Conservation (phyloP, 2,113 vertebrate species). For the Eudyptes chrysolophus region DNA sequence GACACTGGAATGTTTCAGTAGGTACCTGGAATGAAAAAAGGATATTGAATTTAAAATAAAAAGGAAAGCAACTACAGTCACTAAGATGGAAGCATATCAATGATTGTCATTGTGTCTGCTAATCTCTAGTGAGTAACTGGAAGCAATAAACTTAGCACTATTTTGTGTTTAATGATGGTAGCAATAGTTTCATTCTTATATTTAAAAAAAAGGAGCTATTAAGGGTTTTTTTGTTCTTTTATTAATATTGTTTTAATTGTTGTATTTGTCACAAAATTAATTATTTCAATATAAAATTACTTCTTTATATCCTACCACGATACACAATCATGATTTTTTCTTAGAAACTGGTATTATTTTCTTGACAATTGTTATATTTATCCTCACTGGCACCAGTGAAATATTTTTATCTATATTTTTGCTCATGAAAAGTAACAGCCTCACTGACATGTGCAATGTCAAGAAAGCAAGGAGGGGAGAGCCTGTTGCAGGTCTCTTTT, state of each 20-base stretch:
- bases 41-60: not conserved
- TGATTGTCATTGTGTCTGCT: not conserved
- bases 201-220: not conserved
- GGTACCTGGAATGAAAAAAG: not conserved
- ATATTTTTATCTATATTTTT: not conserved
- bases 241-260: not conserved
- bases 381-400: not conserved
- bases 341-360: not conserved
- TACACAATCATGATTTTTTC: not conserved
- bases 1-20: not conserved
- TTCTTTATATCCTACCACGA: not conserved
- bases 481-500: not conserved
- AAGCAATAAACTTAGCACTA: not conserved
- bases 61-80: not conserved
- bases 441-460: not conserved
- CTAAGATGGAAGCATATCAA: not conserved
- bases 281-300: not conserved
- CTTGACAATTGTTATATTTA: not conserved
- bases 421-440: not conserved
- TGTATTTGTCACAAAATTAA: not conserved
- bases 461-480: not conserved
- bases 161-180: not conserved
- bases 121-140: not conserved
- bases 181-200: not conserved
- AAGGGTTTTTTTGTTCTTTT: rapidly evolving